Percentiles rank a stretch among this genome's conserved stretches.
Evolutionary conservation across 2,797 vertebrate genomes (phyloP).

Genomic region (Siniperca scherzeri): DNA sequence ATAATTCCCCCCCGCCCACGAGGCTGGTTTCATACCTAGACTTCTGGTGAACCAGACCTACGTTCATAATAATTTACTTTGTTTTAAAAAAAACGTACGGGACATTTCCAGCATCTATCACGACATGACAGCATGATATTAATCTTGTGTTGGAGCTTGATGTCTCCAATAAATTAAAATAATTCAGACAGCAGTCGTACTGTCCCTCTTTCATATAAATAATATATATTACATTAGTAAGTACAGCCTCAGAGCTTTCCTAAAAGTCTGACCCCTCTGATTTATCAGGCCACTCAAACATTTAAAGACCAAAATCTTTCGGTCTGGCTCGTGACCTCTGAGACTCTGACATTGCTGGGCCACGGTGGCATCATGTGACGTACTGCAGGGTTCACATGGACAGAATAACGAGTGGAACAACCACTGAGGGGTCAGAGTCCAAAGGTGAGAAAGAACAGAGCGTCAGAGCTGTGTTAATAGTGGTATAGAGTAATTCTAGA

Average conservation of each 20-base stretch:
- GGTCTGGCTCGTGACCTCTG: slow-evolving; percentile 18
- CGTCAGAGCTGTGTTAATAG: not conserved
- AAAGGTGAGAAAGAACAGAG: slow-evolving; percentile 35
- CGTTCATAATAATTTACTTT: not conserved
- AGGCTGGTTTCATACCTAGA: not conserved
- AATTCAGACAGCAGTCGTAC: not conserved
- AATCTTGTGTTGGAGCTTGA: not conserved
- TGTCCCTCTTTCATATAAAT: not conserved
- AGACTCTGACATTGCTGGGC: slow-evolving; percentile 7
- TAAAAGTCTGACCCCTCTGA: slow-evolving; percentile 32
- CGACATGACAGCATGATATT: not conserved
- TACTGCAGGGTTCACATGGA: slow-evolving; percentile 32
- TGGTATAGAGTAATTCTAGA: not conserved
- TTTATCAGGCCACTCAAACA: slow-evolving; percentile 19
- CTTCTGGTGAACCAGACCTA: not conserved
- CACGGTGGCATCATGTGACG: slow-evolving; percentile 17
- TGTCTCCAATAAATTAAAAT: not conserved
- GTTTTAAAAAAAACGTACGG: not conserved
- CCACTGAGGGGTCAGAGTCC: slow-evolving; percentile 40
- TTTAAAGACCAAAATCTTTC: slow-evolving; percentile 11
- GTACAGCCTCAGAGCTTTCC: slow-evolving; percentile 2
- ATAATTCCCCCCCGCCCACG: not conserved
- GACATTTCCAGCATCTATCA: not conserved
- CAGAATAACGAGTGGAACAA: not conserved
- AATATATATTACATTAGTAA: not conserved